Percentiles rank a stretch among this genome's conserved stretches.
These are phyloP conservation scores for Antrozous pallidus DNA, from an alignment of 2,797 vertebrate species.

Conservation along the genomic window DNA sequence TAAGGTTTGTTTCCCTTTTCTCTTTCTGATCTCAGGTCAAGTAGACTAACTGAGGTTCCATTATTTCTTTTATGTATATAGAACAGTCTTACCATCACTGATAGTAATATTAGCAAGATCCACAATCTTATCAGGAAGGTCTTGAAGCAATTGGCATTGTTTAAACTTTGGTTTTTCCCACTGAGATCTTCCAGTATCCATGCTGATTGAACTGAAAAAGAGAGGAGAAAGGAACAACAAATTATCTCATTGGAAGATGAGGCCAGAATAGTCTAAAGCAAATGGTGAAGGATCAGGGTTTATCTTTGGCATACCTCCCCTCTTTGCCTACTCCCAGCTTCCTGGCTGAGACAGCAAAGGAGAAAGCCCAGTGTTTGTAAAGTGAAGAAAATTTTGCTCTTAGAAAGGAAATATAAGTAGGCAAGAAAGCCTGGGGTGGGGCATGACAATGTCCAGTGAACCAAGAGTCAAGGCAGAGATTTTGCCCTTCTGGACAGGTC, in stretches of 20 bases:
- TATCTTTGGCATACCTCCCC: neutral
- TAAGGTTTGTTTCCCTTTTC: neutral
- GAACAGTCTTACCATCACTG: slow-evolving; percentile 77
- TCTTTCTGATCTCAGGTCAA: slow-evolving; percentile 3
- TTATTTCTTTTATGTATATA: neutral
- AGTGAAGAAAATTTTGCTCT: neutral
- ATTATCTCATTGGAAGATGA: neutral
- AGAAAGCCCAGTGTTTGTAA: neutral
- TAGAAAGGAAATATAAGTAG: neutral
- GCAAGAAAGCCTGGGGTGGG: neutral
- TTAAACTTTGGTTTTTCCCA: slow-evolving; percentile 78
- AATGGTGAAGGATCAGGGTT: neutral
- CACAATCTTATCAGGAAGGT: slow-evolving; percentile 78
- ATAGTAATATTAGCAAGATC: slow-evolving; percentile 74
- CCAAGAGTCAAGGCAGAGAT: neutral
- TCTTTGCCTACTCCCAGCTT: neutral
- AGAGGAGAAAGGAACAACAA: neutral
- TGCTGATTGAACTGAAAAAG: slow-evolving; percentile 77
- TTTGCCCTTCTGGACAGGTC: neutral
- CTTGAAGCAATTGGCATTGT: slow-evolving; percentile 73
- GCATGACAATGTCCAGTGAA: neutral
- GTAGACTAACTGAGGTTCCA: neutral
- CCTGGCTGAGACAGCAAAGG: neutral
- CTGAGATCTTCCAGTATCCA: slow-evolving; percentile 65
- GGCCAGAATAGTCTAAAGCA: neutral